Evolutionary conservation across 1,140 invertebrate species (phyloP), one percentile per base, ranked within the genome.

Genomic region (Holotrichia oblita): DNA sequence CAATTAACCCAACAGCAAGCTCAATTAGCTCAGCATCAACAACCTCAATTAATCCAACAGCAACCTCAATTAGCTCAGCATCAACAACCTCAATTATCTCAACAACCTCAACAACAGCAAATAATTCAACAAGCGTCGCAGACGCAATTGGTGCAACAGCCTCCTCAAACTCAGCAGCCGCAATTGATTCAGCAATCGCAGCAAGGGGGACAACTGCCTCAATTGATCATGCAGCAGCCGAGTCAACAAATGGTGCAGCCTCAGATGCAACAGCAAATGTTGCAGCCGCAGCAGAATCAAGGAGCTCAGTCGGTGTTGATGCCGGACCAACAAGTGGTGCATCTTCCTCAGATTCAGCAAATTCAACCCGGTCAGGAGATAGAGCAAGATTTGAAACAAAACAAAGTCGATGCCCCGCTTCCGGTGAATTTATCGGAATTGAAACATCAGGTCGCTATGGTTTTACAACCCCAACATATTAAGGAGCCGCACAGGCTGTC

Each of bases 321-420:
- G 44, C n/a, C 48, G 14, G 48, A 14, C 6, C 48, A 55, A 17
- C 79, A 55, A 7, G 17, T 55, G 48, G 48, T 55, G 48, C 86
- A 12, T 84, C 85, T 73, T 83, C 87, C 12, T 85, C 87, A 9
- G 87, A 87, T 79, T 79, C 85, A 0, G 82, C 44, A 24, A 77
- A 76, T 74, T 78, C 82, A 72, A 76, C 9, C 79, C 40, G 27
- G 79, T 3, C 80, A 79, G 44, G 24, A 34, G 2, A 73, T 69
- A 8, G 74, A 69, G n/a, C n/a, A n/a, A n/a, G n/a, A n/a, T n/a
- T n/a, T n/a, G n/a, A n/a, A n/a, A 22, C 22, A 69, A 12, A 34
- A 27, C 14, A 69, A 69, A 69, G 22, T 27, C 61, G 44, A 55
- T 27, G 75, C 41, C 34, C 41, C 73, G 10, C 34, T 20, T 22